phyloP scores from a whole-genome alignment of 1,140 invertebrate species.

The Drosophila tsacasi region DNA sequence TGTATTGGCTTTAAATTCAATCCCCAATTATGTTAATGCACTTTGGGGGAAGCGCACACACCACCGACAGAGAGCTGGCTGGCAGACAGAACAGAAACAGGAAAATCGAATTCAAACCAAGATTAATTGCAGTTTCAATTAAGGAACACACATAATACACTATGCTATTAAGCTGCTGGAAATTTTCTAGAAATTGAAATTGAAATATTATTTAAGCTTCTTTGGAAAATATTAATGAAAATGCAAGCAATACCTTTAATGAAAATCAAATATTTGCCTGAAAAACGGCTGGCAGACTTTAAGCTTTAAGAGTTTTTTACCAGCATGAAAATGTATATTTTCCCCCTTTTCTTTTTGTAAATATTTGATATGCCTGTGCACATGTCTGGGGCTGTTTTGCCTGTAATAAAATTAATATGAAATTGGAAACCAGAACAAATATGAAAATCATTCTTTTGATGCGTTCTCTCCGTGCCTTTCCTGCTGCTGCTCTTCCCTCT shows the following conservation, averaged over 20 bases:
- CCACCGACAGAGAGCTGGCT: neutral
- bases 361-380: conserved; percentile 22
- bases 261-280: neutral
- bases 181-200: neutral
- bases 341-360: neutral
- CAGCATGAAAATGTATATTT: neutral
- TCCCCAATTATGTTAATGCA: conserved; percentile 33
- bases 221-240: neutral
- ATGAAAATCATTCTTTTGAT: conserved; percentile 47
- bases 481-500: neutral
- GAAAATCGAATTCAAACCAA: conserved; percentile 6
- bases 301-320: neutral
- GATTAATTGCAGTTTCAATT: conserved; percentile 9
- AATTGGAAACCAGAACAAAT: conserved; percentile 43
- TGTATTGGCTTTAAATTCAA: conserved; percentile 20
- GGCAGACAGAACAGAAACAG: neutral
- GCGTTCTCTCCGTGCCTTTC: conserved; percentile 3
- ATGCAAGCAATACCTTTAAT: neutral
- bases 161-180: no score
- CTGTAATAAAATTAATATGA: conserved; percentile 39
- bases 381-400: conserved; percentile 11
- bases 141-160: neutral
- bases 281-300: neutral
- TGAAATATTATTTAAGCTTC: neutral
- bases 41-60: neutral